A percentile compares a stretch with the other conserved stretches of the same genome.
Conservation (phyloP, 2,888 invertebrate species). For the Octonoba sinensis region DNA sequence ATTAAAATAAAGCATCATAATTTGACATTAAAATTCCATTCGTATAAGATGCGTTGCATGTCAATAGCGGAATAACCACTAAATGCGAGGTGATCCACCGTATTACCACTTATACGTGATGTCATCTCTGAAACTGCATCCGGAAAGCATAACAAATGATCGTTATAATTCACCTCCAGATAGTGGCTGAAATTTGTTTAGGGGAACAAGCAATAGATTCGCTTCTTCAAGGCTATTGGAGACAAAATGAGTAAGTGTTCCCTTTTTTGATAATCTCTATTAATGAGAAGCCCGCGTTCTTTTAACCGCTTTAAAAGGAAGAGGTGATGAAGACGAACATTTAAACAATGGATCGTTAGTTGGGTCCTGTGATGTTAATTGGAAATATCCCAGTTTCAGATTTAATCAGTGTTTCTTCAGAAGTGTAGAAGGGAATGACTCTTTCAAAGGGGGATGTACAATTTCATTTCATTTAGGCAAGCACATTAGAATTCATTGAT, state of each 20-base stretch:
- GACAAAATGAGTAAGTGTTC: conserved; percentile 4
- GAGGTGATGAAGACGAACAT: neutral
- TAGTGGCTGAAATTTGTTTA: neutral
- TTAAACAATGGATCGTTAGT: conserved; percentile 5
- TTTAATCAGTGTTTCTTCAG: too few relatives aligned
- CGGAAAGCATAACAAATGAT: conserved; percentile 13
- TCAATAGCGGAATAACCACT: too few relatives aligned
- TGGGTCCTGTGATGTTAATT: neutral
- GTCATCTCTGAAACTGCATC: conserved; percentile 4
- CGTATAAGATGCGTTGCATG: too few relatives aligned
- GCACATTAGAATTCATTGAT: too few relatives aligned
- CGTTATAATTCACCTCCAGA: conserved; percentile 14
- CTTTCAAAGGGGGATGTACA: too few relatives aligned
- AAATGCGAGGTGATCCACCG: conserved; percentile 20
- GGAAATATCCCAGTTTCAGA: too few relatives aligned
- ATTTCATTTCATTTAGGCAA: too few relatives aligned
- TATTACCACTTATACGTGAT: conserved; percentile 11
- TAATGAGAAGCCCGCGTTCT: neutral
- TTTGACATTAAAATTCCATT: too few relatives aligned
- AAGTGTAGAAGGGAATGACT: too few relatives aligned
- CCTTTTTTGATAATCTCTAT: conserved; percentile 3
- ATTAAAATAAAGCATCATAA: too few relatives aligned
- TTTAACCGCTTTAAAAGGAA: neutral
- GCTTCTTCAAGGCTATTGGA: conserved; percentile 9
- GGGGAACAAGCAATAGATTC: neutral